A percentile compares a stretch with the other conserved stretches of the same genome.
phyloP scores from a whole-genome alignment of 2,113 vertebrate species.

The Regulus satrapa region DNA sequence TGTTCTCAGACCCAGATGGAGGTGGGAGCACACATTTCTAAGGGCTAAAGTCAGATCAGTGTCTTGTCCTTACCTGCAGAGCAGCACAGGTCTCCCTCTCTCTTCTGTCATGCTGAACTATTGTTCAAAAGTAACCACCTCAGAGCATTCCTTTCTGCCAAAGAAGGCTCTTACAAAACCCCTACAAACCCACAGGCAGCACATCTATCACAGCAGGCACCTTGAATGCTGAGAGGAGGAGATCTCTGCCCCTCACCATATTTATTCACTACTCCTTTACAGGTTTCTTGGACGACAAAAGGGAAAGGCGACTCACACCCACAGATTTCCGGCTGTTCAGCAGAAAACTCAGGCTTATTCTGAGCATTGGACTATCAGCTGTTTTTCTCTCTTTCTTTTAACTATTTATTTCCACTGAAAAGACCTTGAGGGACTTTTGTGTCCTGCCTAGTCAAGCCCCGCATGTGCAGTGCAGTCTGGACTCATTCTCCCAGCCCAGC shows the following conservation, averaged over 20 bases:
- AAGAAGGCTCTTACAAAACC: neutral
- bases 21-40: slow-evolving; percentile 73
- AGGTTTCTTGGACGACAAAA: neutral
- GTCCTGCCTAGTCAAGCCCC: accelerated
- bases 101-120: slow-evolving; percentile 72
- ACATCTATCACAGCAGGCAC: accelerated
- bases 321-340: neutral
- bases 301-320: neutral
- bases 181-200: accelerated
- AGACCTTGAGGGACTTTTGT: slow-evolving; percentile 2
- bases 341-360: neutral
- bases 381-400: slow-evolving; percentile 43
- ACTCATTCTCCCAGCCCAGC: accelerated
- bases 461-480: accelerated
- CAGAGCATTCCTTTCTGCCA: neutral
- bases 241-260: neutral
- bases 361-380: slow-evolving; percentile 43
- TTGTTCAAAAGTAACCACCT: slow-evolving; percentile 50
- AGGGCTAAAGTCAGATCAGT: neutral
- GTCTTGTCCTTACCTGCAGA: neutral
- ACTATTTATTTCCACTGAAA: slow-evolving; percentile 46
- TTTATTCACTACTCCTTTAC: neutral
- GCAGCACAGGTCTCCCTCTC: neutral
- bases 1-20: slow-evolving; percentile 71
- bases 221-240: neutral